Evolutionary conservation across 2,113 vertebrate species (phyloP).

Genomic region (Boulengeromyrus knoepffleri): DNA sequence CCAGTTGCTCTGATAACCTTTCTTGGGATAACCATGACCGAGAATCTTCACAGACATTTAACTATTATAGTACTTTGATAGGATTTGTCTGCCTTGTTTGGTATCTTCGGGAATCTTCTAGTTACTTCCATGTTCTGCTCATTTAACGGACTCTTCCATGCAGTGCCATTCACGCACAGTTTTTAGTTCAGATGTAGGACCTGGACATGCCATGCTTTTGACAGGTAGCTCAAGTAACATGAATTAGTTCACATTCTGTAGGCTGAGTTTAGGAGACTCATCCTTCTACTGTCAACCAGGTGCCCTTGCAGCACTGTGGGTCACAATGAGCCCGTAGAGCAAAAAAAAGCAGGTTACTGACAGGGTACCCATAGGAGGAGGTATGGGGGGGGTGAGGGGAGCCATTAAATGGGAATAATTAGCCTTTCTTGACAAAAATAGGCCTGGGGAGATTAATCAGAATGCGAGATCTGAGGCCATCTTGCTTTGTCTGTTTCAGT

Average conservation of each 20-base stretch:
- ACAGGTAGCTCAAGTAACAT: background rate
- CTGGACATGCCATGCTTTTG: background rate
- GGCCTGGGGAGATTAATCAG: background rate
- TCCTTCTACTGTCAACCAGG: background rate
- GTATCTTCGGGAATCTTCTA: background rate
- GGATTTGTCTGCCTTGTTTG: background rate
- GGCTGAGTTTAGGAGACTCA: background rate
- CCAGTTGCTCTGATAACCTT: no score
- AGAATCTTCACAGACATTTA: no score
- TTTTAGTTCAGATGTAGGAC: background rate
- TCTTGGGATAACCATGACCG: no score
- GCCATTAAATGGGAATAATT: background rate
- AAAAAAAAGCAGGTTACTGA: background rate
- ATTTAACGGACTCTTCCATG: background rate
- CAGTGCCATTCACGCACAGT: background rate
- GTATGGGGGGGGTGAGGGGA: background rate
- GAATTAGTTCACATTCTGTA: background rate
- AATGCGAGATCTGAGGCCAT: background rate
- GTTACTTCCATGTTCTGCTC: background rate
- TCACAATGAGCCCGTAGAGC: background rate
- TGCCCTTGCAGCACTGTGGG: background rate
- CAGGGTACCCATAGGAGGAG: background rate
- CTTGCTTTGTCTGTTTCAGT: constrained; percentile 50
- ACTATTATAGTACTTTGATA: background rate
- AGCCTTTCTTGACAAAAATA: background rate